A percentile compares a stretch with the other conserved stretches of the same genome.
These are phyloP conservation scores for Chloroceryle inda DNA, from an alignment of 2,797 vertebrate species.

Conservation along the genomic window DNA sequence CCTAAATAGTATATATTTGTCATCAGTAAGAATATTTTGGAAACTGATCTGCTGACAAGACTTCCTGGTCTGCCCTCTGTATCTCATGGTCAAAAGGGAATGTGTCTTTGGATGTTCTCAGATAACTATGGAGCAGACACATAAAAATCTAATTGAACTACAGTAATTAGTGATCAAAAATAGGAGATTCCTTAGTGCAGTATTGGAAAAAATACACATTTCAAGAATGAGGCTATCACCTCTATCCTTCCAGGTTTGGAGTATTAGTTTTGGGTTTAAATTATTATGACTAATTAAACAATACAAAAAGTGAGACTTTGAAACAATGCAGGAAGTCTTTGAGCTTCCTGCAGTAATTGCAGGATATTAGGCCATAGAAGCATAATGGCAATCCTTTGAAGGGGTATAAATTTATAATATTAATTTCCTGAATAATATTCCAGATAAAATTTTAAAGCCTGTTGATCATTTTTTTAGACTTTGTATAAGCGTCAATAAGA, in stretches of 20 bases:
- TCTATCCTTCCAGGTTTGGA: not conserved
- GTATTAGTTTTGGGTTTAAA: not conserved
- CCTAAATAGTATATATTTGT: not conserved
- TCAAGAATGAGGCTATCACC: not conserved
- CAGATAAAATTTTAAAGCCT: not conserved
- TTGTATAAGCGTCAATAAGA: not conserved
- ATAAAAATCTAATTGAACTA: not conserved
- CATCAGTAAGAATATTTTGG: not conserved
- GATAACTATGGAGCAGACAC: not conserved
- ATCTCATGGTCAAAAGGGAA: not conserved
- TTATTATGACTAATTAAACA: not conserved
- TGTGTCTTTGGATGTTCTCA: not conserved
- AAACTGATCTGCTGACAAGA: not conserved
- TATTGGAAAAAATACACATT: not conserved
- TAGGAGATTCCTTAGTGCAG: not conserved
- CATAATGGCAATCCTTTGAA: not conserved
- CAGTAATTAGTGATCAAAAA: not conserved
- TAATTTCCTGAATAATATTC: not conserved
- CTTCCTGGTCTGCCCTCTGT: not conserved
- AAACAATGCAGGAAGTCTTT: not conserved
- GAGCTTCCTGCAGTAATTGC: not conserved
- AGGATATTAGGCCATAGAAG: not conserved
- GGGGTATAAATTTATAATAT: not conserved
- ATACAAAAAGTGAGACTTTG: not conserved
- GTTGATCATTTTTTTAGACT: not conserved